These are phyloP conservation scores for Ambastaia sidthimunki DNA, from an alignment of 2,797 vertebrate species.

Conservation along the genomic window DNA sequence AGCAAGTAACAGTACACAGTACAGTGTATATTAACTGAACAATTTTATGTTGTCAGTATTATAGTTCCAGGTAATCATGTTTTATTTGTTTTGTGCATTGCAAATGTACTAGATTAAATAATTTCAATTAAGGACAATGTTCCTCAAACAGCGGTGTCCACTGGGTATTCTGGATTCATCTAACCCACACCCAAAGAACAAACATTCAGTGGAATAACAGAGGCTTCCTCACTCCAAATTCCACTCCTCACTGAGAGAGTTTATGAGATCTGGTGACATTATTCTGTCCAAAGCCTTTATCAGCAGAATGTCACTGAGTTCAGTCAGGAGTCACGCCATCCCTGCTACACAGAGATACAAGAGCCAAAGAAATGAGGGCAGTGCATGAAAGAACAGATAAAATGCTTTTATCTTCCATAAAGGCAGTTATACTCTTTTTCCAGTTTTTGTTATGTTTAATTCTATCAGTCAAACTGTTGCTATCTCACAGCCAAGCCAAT, in stretches of 20 bases:
- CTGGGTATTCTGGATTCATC: not conserved
- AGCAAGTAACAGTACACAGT: no score
- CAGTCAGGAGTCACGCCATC: slow-evolving; percentile 20
- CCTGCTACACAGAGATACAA: slow-evolving; percentile 3
- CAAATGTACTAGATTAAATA: not conserved
- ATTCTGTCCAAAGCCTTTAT: slow-evolving; percentile 55
- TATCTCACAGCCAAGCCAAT: slow-evolving; percentile 2
- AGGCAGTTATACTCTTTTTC: not conserved
- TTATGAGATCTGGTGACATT: slow-evolving; percentile 36
- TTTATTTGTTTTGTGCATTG: not conserved
- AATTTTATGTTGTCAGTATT: not conserved
- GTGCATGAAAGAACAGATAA: not conserved
- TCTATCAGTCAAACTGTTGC: not conserved
- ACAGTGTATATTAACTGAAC: no score
- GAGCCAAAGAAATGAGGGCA: not conserved
- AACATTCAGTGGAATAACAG: slow-evolving; percentile 53
- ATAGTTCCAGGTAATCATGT: not conserved
- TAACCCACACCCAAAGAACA: slow-evolving; percentile 50
- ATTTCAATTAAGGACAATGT: not conserved
- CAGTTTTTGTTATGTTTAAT: not conserved
- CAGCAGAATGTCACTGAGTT: slow-evolving; percentile 46
- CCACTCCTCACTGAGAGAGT: slow-evolving; percentile 44
- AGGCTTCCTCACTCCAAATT: slow-evolving; percentile 47
- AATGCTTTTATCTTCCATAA: not conserved
- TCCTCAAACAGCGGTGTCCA: not conserved